A percentile compares a stretch with the other conserved stretches of the same genome.
Conservation (phyloP, 2,113 vertebrate genomes). For the Deroptyus accipitrinus region DNA sequence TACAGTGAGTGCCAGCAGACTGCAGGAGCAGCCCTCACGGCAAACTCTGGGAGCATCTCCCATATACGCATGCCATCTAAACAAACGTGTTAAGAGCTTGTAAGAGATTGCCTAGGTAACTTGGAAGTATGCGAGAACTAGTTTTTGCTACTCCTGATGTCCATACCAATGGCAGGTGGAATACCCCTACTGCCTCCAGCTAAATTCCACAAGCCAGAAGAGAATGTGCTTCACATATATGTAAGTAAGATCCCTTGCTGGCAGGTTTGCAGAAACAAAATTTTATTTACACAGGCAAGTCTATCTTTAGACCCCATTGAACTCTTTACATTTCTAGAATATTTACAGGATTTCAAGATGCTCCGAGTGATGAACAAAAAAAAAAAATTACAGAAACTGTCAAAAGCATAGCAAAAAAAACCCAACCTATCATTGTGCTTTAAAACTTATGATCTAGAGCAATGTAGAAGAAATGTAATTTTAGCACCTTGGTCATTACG, state of each 20-base stretch:
- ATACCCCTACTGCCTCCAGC: background rate
- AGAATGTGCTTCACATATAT: background rate
- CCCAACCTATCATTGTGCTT: conserved; percentile 72
- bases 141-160: background rate
- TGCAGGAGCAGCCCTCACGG: background rate
- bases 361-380: conserved; percentile 49
- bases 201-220: conserved; percentile 50
- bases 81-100: background rate
- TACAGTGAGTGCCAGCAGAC: background rate
- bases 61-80: background rate
- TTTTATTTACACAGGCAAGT: conserved; percentile 75
- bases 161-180: background rate
- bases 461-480: conserved; percentile 71
- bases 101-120: background rate
- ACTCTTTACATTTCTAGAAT: conserved; percentile 76
- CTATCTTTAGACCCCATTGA: conserved; percentile 64
- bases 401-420: conserved; percentile 71
- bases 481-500: conserved; percentile 75
- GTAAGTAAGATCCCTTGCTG: conserved; percentile 50
- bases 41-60: background rate
- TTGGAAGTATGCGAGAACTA: background rate
- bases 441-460: conserved; percentile 69
- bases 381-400: conserved; percentile 58
- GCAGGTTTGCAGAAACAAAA: conserved; percentile 69
- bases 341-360: conserved; percentile 74